Evolutionary conservation across 2,113 vertebrate species (phyloP), one percentile per base, ranked within the genome.

Genomic region (Cavia aperea): DNA sequence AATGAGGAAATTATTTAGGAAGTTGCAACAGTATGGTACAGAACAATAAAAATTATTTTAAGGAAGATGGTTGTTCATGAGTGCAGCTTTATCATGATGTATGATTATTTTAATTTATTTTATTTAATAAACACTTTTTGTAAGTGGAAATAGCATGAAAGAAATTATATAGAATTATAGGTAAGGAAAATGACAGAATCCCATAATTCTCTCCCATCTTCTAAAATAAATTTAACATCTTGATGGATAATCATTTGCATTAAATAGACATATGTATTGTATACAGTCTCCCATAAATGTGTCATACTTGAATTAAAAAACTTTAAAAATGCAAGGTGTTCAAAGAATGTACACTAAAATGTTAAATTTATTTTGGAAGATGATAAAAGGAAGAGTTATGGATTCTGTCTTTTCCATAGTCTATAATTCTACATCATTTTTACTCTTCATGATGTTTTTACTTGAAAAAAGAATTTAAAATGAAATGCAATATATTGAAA

Each of bases 351-450:
- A 90, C 2, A 36, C 16, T 54, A 86, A 93, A 92, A 85, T 82
- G 11, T 86, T 63, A 62, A 16, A n/a, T 73, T 82, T 91, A 51
- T 75, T 95, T 86, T 90, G 46, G n/a, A 93, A 94, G 23, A 91
- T 46, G 31, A 14, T 19, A 87, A 18, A 46, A 90, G 56, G 26
- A 60, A 95, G 23, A 75, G 46, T 86, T 31, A 73, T 39, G 18
- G 78, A 79, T 15, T 46, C 14, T 89, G 49, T 60, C n/a, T 78
- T 90, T 79, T 90, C 18, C 79, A 75, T 46, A 49, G 68, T 83
- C 43, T 86, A 43, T 18, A 90, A 65, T 88, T 93, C 33, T 33
- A 4, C 77, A 54, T 46, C 58, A 39, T 77, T 86, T 83, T 77
- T 81, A 54, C 66, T 81, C 65, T 70, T 83, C 49, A 60, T 10